These are phyloP conservation scores for Eremophila alpestris DNA, from an alignment of 2,797 vertebrate species.

Conservation along the genomic window DNA sequence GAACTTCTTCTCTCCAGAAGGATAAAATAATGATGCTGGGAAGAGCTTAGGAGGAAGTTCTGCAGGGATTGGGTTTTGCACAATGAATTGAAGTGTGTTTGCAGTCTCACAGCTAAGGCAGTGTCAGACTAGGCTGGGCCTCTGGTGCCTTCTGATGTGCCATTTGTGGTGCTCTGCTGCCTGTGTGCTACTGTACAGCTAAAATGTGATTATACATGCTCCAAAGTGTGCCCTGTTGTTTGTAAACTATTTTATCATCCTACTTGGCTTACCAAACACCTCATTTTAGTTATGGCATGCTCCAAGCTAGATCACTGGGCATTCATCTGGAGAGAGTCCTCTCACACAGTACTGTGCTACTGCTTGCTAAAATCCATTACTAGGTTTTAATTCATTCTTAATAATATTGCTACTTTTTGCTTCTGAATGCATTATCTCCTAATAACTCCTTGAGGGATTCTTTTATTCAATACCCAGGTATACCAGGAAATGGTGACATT, in stretches of 20 bases:
- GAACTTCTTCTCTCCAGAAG: background rate
- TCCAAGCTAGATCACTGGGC: background rate
- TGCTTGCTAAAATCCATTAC: background rate
- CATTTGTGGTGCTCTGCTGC: background rate
- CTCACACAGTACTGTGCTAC: background rate
- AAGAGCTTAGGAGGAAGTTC: background rate
- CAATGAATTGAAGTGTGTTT: background rate
- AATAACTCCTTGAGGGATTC: constrained; percentile 29
- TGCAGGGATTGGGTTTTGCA: background rate
- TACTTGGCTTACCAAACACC: background rate
- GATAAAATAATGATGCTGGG: background rate
- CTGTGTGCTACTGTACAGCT: background rate
- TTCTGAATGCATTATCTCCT: constrained; percentile 25
- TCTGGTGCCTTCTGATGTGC: background rate
- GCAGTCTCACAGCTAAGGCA: background rate
- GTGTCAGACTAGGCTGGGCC: background rate
- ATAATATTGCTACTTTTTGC: background rate
- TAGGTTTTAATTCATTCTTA: background rate
- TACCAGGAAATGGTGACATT: constrained; percentile 4
- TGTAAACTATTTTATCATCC: background rate
- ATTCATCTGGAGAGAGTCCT: background rate
- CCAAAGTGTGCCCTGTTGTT: background rate
- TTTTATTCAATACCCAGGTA: constrained; percentile 29
- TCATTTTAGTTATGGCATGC: background rate
- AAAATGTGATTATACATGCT: background rate